These are phyloP conservation scores for Nomada flava DNA, from an alignment of 2,888 invertebrate genomes.

Conservation along the genomic window DNA sequence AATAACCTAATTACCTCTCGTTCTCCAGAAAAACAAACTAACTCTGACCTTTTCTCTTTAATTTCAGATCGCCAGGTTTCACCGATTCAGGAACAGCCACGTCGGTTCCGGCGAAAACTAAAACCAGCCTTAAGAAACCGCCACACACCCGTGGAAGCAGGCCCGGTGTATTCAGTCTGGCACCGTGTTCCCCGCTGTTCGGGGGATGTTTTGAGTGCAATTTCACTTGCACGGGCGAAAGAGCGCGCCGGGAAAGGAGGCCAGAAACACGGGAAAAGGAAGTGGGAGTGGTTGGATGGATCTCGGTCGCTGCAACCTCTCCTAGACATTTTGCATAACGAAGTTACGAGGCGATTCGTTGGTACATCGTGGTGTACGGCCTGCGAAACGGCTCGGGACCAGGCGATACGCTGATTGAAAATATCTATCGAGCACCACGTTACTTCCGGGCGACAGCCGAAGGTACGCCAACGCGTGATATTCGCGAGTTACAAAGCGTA, in stretches of 20 bases:
- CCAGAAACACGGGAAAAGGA: slow-evolving; percentile 11
- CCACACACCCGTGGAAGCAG: slow-evolving; percentile 10
- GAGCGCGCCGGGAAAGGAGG: background rate
- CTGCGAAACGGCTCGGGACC: slow-evolving; percentile 36
- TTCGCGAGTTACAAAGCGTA: background rate
- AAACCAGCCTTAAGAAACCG: background rate
- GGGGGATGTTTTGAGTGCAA: slow-evolving; percentile 69
- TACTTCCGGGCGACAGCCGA: slow-evolving; percentile 40
- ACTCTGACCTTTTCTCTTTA: background rate
- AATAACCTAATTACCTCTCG: background rate
- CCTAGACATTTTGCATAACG: slow-evolving; percentile 64
- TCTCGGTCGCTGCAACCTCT: slow-evolving; percentile 24
- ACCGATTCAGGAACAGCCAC: slow-evolving; percentile 16
- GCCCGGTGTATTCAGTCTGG: slow-evolving; percentile 10
- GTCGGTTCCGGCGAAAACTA: slow-evolving; percentile 8
- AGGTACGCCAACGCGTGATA: slow-evolving; percentile 32
- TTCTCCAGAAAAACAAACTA: background rate
- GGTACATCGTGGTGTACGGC: slow-evolving; percentile 36
- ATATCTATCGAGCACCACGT: slow-evolving; percentile 30
- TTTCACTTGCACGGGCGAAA: slow-evolving; percentile 62
- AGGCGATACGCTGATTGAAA: slow-evolving; percentile 34
- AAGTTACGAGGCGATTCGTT: slow-evolving; percentile 66
- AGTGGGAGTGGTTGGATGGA: background rate
- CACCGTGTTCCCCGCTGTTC: slow-evolving; percentile 50
- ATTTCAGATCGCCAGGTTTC: slow-evolving; percentile 22